Conservation (phyloP, 2,888 invertebrate genomes). For the Lepidonotus clava region DNA sequence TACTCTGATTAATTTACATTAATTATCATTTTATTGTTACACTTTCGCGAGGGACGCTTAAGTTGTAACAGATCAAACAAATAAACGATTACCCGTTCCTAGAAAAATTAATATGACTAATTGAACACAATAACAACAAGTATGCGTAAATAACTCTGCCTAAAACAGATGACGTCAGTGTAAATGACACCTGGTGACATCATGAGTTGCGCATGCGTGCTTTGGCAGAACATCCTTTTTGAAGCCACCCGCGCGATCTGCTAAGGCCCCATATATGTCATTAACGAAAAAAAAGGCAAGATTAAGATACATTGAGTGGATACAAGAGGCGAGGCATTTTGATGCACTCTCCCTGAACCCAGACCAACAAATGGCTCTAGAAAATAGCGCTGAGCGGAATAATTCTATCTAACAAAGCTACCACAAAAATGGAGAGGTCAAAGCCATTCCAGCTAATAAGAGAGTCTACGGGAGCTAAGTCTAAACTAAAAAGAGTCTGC, state of each 20-base stretch:
- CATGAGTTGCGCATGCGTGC: slow-evolving; percentile 3
- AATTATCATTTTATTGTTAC: slow-evolving; percentile 10
- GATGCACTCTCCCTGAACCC: not conserved
- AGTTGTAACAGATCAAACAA: too few species aligned
- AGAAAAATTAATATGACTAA: slow-evolving; percentile 13
- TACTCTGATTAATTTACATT: too few species aligned
- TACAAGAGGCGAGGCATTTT: not conserved
- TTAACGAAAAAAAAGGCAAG: slow-evolving; percentile 39
- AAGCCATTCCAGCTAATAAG: not conserved
- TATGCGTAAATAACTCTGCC: slow-evolving; percentile 25
- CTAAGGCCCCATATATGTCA: slow-evolving; percentile 35
- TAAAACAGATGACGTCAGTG: not conserved
- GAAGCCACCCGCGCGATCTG: too few species aligned
- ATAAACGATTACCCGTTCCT: not conserved
- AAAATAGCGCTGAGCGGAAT: not conserved
- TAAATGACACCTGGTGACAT: not conserved
- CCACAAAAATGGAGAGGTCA: slow-evolving; percentile 4
- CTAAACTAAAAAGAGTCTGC: slow-evolving; percentile 8
- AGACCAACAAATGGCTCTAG: not conserved
- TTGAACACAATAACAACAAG: slow-evolving; percentile 48
- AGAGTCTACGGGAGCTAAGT: not conserved
- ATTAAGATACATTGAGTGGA: not conserved
- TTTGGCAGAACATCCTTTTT: not conserved
- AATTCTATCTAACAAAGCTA: slow-evolving; percentile 36
- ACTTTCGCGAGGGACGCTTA: too few species aligned